These are phyloP conservation scores for Chymomyza amoena DNA, from an alignment of 2,888 invertebrate species.

Conservation along the genomic window DNA sequence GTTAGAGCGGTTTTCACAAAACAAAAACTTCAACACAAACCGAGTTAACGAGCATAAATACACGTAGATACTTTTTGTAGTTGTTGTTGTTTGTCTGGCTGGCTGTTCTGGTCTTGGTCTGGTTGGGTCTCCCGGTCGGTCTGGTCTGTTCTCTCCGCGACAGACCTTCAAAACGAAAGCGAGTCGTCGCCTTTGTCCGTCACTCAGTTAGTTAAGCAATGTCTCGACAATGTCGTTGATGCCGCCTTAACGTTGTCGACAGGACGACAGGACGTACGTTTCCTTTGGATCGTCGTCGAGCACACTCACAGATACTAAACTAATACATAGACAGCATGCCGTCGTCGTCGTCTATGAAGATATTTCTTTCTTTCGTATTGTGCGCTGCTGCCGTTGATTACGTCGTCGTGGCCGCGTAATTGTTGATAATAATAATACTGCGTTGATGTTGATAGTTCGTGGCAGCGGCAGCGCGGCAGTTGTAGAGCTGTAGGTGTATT, in stretches of 20 bases:
- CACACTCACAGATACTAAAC: not conserved
- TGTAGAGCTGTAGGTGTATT: slow-evolving; percentile 25
- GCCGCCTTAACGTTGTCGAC: slow-evolving; percentile 3
- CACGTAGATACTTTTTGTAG: not conserved
- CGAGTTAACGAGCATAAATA: slow-evolving; percentile 4
- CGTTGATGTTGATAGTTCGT: too few species aligned
- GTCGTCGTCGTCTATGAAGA: slow-evolving; percentile 38
- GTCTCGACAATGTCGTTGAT: not conserved
- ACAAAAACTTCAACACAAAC: slow-evolving; percentile 25
- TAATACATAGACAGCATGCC: slow-evolving; percentile 10
- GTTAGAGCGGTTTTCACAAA: not conserved
- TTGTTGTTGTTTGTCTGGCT: not conserved
- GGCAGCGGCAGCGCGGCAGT: too few species aligned
- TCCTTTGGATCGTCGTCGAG: not conserved
- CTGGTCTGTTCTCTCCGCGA: not conserved
- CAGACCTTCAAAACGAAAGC: slow-evolving; percentile 12
- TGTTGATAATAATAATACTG: slow-evolving; percentile 34
- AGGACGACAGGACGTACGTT: slow-evolving; percentile 32
- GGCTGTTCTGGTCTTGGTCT: not conserved
- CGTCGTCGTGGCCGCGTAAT: slow-evolving; percentile 37
- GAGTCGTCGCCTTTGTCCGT: slow-evolving; percentile 17
- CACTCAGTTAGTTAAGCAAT: slow-evolving; percentile 14
- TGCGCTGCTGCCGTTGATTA: slow-evolving; percentile 36
- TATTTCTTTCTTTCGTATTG: slow-evolving; percentile 25
- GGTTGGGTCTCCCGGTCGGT: not conserved